Base-by-base conservation (phyloP, 2,113 vertebrate genomes). In the Probosciger aterrimus region DNA sequence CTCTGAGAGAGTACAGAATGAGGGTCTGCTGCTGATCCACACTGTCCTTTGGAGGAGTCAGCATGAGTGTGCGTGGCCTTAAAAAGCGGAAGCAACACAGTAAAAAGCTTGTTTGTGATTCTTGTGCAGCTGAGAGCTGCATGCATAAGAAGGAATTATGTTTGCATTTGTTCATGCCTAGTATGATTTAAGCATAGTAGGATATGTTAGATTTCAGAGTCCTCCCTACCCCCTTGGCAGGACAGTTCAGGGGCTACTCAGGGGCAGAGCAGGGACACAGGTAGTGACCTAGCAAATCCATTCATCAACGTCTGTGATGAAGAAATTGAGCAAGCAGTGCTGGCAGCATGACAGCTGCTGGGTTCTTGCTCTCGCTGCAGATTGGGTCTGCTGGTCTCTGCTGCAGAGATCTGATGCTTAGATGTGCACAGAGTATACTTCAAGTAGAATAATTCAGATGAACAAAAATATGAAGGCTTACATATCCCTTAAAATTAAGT, bases 61-160 rank as follows among this genome's bases (percentile, higher is more conserved):
- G 18, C 49, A 23, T 17, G 17, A 69, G 31, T 25, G 12, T 41
- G 37, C 1, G 0, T 69, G 60, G 50, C 55, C 60, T 74, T 67
- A 50, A 89, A 92, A 68, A 39, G 6, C 13, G 12, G 57, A 75
- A 86, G 30, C 44, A 52, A 75, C 23, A 46, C 30, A 50, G 33
- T 37, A 53, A 74, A 87, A 92, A 84, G 18, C 39, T 71, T 37
- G 3, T 33, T 71, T 80, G 63, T 23, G 18, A 73, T 52, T 80
- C 68, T 63, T 0, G 0, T 64, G 52, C 74, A 84, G 25, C 44
- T 0, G 2, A 84, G 52, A 65, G 27, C n/a, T 70, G 70, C 18
- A 25, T 22, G 10, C 6, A 0, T 19, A 62, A 63, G 2, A 60
- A 60, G 4, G 47, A 23, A 62, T 69, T 80, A 52, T 0, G 0